Conservation (phyloP, 2,888 invertebrate species). For the Phoronis australis region DNA sequence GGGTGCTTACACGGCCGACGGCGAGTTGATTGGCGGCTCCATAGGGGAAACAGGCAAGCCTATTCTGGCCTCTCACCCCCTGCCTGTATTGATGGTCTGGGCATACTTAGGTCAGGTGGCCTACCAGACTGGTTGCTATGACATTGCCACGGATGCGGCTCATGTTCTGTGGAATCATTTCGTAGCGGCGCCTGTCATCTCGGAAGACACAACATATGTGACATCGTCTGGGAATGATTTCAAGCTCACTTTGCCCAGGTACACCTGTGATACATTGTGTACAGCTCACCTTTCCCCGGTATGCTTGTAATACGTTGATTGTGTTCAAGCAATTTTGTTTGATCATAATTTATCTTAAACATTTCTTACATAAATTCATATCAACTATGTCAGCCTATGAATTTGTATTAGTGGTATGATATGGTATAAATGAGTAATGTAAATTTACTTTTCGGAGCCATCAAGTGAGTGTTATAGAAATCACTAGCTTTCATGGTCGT, state of each 20-base stretch:
- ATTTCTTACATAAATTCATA: too few relatives aligned
- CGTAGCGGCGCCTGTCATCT: conserved; percentile 36
- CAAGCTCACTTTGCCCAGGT: conserved; percentile 41
- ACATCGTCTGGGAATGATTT: conserved; percentile 38
- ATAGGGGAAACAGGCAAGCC: conserved; percentile 48
- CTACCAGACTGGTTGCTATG: conserved; percentile 45
- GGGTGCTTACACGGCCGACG: conserved; percentile 48
- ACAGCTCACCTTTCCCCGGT: too few relatives aligned
- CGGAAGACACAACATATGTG: conserved; percentile 32
- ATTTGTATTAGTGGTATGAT: too few relatives aligned
- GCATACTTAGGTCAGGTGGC: conserved; percentile 46
- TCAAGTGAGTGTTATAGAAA: too few relatives aligned
- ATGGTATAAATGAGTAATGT: too few relatives aligned
- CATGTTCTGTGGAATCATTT: conserved; percentile 48
- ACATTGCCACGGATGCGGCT: conserved; percentile 37
- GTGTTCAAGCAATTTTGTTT: too few relatives aligned
- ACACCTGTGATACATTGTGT: too few relatives aligned
- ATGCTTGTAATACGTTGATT: too few relatives aligned
- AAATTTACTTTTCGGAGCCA: too few relatives aligned
- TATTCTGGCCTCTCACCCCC: conserved; percentile 46
- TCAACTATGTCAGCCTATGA: too few relatives aligned
- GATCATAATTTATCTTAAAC: too few relatives aligned
- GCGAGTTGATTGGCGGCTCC: conserved; percentile 47
- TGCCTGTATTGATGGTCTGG: conserved; percentile 49
- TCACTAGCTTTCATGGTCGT: too few relatives aligned